Percentiles rank a stretch among this genome's conserved stretches.
Conservation (phyloP, 2,888 invertebrate species). For the Noctua pronuba region DNA sequence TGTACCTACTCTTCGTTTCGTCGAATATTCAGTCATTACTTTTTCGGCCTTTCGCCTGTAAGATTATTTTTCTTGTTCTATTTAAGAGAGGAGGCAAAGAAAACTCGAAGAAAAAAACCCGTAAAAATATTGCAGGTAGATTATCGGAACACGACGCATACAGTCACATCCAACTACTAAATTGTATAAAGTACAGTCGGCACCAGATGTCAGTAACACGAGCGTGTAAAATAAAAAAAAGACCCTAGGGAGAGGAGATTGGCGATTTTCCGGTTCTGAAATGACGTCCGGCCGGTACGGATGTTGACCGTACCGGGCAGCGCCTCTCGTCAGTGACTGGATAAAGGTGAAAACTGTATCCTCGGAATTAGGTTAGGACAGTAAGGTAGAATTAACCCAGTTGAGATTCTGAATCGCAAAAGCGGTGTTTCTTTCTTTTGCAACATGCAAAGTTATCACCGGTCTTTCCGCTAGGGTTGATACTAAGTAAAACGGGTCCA, state of each 20-base stretch:
- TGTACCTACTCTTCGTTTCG: background rate
- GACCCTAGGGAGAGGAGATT: slow-evolving; percentile 83
- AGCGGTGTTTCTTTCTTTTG: slow-evolving; percentile 32
- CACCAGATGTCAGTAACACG: slow-evolving; percentile 68
- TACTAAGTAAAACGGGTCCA: background rate
- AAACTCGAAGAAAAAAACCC: background rate
- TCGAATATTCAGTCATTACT: background rate
- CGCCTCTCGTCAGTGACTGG: slow-evolving; percentile 64
- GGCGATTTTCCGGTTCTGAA: slow-evolving; percentile 88
- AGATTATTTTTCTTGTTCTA: background rate
- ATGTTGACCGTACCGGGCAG: slow-evolving; percentile 82
- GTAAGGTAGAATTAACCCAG: slow-evolving; percentile 60
- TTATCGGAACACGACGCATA: slow-evolving; percentile 12
- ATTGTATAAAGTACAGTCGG: slow-evolving; percentile 56
- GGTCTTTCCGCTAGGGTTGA: background rate
- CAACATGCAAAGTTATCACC: background rate
- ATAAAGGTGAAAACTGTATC: slow-evolving; percentile 64
- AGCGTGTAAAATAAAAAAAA: slow-evolving; percentile 72
- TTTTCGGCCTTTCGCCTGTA: no score
- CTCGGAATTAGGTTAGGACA: slow-evolving; percentile 68
- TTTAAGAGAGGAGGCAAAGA: background rate
- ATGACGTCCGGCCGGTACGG: slow-evolving; percentile 88
- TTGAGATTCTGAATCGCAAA: slow-evolving; percentile 35
- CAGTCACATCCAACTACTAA: slow-evolving; percentile 44
- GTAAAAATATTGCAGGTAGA: background rate